Evolutionary conservation across 2,113 vertebrate genomes (phyloP), one percentile per base, ranked within the genome.

Genomic region (Plectropomus leopardus): DNA sequence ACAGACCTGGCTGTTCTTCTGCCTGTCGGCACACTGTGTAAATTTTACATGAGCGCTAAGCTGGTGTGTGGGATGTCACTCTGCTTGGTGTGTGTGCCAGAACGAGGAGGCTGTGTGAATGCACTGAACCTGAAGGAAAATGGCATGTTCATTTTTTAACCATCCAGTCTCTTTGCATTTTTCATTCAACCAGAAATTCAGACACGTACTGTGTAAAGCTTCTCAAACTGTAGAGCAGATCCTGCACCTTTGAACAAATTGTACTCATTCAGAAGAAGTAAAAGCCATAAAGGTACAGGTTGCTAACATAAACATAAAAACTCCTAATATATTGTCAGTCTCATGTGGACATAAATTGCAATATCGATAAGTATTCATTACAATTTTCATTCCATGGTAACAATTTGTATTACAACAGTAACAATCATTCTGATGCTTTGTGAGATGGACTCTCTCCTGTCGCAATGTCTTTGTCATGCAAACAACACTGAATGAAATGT

Each of bases 21-120:
- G 85, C 82, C 82, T 81, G 75, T 75, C 75, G 66, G 88, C 93
- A 88, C 80, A 58, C 72, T 26, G 71, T 91, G 95, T 97, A 94
- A 96, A 96, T 97, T 96, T 96, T 97, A 92, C 94, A 97, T 97
- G 95, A 97, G 95, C 72, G 30, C 92, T 96, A 96, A 97, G 94
- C 94, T 96, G 94, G 88, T 94, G 88, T 92, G 94, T 95, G 94
- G 93, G 94, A 95, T 93, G 91, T 93, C 92, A 92, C 94, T 93
- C 88, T 93, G 85, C 92, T 85, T 92, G 58, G 34, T 91, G 91
- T 93, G 94, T 93, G 94, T 72, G 77, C 77, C 77, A 94, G 95
- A 95, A 94, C 95, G 96, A 94, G 94, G 92, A 91, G 91, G 93
- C 89, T 93, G 93, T 96, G 95, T 95, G 95, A 96, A 95, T 93